Percentiles rank a stretch among this genome's conserved stretches.
Evolutionary conservation across 2,888 invertebrate genomes (phyloP).

Genomic region (Stenchaetothrips biformis): DNA sequence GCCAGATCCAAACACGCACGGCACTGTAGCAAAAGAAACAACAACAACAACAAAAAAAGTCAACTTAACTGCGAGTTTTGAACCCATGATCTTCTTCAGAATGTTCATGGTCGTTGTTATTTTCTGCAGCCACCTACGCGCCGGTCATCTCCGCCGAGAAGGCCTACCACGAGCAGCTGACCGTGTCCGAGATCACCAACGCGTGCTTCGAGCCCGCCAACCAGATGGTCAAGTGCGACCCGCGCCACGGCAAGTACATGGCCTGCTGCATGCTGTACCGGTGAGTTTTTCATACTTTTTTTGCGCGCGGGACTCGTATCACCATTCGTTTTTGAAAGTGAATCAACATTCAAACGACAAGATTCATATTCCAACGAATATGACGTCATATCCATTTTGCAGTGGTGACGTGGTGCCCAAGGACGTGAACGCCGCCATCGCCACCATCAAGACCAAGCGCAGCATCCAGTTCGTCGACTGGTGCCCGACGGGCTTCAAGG

Average conservation of each 20-base stretch:
- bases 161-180: conserved; percentile 52
- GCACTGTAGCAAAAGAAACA: too few species aligned
- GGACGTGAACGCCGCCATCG: conserved; percentile 56
- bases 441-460: conserved; percentile 57
- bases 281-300: too few species aligned
- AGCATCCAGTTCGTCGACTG: conserved; percentile 53
- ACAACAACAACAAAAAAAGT: too few species aligned
- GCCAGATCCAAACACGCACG: too few species aligned
- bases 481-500: conserved; percentile 47
- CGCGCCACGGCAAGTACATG: conserved; percentile 50
- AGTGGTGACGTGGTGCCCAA: conserved; percentile 62
- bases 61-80: too few species aligned
- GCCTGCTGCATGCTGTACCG: conserved; percentile 52
- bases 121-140: conserved; percentile 48
- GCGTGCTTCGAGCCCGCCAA: conserved; percentile 57
- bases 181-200: conserved; percentile 57
- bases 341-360: too few species aligned
- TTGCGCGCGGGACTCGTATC: too few species aligned
- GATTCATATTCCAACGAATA: too few species aligned
- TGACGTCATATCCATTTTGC: too few species aligned
- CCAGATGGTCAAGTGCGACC: conserved; percentile 53
- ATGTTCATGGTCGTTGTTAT: too few species aligned
- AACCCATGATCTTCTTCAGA: too few species aligned
- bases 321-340: too few species aligned
- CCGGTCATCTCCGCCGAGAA: conserved; percentile 55